Percentiles rank a stretch among this genome's conserved stretches.
Conservation (phyloP, 2,113 vertebrate species). For the Daubentonia madagascariensis region DNA sequence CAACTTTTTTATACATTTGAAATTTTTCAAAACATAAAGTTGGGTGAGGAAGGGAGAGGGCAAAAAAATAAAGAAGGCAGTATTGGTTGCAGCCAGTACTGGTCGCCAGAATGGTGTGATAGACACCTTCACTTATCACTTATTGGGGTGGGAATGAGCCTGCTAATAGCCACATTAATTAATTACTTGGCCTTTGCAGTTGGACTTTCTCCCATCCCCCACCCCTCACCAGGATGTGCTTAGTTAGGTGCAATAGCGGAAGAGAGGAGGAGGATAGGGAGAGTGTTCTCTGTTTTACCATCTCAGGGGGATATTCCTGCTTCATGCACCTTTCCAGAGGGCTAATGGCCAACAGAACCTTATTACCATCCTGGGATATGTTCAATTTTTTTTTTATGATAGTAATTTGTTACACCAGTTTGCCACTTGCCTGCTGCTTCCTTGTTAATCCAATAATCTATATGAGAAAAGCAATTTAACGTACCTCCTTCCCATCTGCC, state of each 20-base stretch:
- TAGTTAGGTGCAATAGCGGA: not conserved
- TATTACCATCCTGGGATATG: constrained; percentile 83
- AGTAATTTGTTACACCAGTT: constrained; percentile 87
- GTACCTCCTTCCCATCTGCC: constrained; percentile 87
- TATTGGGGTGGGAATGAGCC: not conserved
- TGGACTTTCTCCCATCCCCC: constrained; percentile 13
- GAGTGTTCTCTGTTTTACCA: constrained; percentile 50
- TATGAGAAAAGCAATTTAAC: constrained; percentile 89
- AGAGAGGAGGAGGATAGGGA: not conserved
- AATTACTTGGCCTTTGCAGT: constrained; percentile 39
- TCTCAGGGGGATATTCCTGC: constrained; percentile 76
- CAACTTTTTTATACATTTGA: not conserved
- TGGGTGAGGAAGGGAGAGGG: too few species aligned
- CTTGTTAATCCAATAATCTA: constrained; percentile 90
- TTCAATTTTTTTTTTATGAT: constrained; percentile 83
- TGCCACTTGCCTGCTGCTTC: constrained; percentile 85
- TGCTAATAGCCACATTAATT: constrained; percentile 31
- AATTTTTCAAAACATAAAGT: constrained; percentile 20
- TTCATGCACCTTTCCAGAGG: constrained; percentile 80
- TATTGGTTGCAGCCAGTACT: not conserved
- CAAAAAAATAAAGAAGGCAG: not conserved
- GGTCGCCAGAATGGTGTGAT: not conserved
- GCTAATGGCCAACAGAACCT: constrained; percentile 80
- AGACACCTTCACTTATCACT: not conserved
- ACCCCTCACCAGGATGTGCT: constrained; percentile 8